phyloP scores from a whole-genome alignment of 2,113 vertebrate genomes.

The Equus quagga region DNA sequence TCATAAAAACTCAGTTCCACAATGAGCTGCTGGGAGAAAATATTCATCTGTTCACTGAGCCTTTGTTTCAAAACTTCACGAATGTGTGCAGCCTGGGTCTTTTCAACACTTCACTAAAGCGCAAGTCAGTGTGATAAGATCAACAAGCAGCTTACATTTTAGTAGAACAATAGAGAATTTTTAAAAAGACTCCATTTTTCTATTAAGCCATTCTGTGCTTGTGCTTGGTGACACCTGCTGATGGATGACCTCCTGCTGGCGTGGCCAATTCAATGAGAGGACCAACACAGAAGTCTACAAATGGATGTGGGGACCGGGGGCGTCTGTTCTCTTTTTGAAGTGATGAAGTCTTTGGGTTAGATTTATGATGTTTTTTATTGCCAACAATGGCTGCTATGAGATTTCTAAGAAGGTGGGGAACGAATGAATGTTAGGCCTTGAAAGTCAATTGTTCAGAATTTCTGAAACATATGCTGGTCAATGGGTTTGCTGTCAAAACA shows the following conservation, averaged over 20 bases:
- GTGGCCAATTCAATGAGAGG: slow-evolving; percentile 91
- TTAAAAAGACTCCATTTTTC: slow-evolving; percentile 51
- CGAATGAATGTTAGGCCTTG: slow-evolving; percentile 90
- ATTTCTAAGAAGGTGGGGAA: slow-evolving; percentile 96
- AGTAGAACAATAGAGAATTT: slow-evolving; percentile 50
- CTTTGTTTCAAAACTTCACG: slow-evolving; percentile 62
- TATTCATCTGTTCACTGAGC: slow-evolving; percentile 62
- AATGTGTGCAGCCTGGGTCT: slow-evolving; percentile 45
- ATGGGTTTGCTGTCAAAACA: slow-evolving; percentile 92
- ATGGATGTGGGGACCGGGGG: slow-evolving; percentile 92
- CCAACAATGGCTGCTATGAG: slow-evolving; percentile 93
- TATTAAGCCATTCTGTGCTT: slow-evolving; percentile 75
- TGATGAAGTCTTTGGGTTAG: slow-evolving; percentile 92
- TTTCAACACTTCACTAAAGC: slow-evolving; percentile 47
- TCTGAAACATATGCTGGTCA: slow-evolving; percentile 95
- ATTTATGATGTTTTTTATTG: slow-evolving; percentile 95
- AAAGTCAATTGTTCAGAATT: slow-evolving; percentile 95
- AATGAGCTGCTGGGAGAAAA: slow-evolving; percentile 46
- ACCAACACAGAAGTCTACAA: slow-evolving; percentile 93
- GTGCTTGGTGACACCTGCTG: slow-evolving; percentile 89
- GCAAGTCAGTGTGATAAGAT: slow-evolving; percentile 65
- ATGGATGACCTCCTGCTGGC: slow-evolving; percentile 91
- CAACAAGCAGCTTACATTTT: slow-evolving; percentile 63
- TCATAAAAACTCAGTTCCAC: slow-evolving; percentile 67
- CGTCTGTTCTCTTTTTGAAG: slow-evolving; percentile 93